Percentiles rank a stretch among this genome's conserved stretches.
Evolutionary conservation across 2,113 vertebrate genomes (phyloP).

Genomic region (Nettapus auritus): DNA sequence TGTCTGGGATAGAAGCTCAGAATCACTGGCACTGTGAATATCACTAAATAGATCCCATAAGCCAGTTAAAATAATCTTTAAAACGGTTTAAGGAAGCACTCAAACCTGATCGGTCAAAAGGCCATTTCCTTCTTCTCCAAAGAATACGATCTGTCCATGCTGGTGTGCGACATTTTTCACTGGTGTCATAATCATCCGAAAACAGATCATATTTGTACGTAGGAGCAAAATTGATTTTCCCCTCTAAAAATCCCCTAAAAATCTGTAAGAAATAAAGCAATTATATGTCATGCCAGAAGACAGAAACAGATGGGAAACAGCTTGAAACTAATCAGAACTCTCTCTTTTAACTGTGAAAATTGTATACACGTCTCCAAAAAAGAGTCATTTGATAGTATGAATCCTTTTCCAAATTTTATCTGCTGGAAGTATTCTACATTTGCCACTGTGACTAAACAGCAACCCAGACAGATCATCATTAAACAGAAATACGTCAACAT

Average conservation of each 20-base stretch:
- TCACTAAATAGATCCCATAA: background rate
- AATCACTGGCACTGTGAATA: background rate
- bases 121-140: conserved; percentile 97
- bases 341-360: background rate
- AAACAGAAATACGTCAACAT: background rate
- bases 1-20: background rate
- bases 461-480: background rate
- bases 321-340: background rate
- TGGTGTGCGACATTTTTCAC: conserved; percentile 96
- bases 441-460: background rate
- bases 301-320: conserved; percentile 23
- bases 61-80: background rate
- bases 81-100: background rate
- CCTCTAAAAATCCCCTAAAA: conserved; percentile 93
- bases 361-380: background rate
- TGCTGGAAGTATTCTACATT: background rate
- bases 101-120: conserved; percentile 93
- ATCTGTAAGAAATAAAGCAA: conserved; percentile 78
- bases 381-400: background rate
- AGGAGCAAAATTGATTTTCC: conserved; percentile 94
- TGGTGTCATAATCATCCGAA: conserved; percentile 98
- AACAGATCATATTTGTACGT: conserved; percentile 99
- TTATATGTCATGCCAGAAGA: background rate
- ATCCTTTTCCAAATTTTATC: background rate
- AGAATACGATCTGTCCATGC: conserved; percentile 98